Conservation (phyloP, 2,888 invertebrate species). For the Agrotis segetum region DNA sequence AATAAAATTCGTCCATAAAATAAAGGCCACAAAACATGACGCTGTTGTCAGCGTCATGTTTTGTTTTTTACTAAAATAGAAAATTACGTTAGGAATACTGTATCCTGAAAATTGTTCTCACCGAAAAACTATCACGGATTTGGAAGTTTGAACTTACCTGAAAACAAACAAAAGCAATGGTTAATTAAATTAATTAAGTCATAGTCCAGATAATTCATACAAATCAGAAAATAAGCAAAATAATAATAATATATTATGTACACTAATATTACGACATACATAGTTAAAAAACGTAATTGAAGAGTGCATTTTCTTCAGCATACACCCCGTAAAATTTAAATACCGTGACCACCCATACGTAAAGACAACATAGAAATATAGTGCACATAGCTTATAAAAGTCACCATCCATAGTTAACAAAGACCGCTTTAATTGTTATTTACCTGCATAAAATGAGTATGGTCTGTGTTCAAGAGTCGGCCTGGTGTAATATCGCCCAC, state of each 20-base stretch:
- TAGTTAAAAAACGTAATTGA: background rate
- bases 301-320: too few relatives aligned
- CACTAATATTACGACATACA: too few relatives aligned
- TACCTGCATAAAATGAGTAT: constrained; percentile 1
- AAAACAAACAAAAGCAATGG: constrained; percentile 27
- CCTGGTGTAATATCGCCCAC: constrained; percentile 79
- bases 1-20: background rate
- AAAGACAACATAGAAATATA: background rate
- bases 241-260: too few relatives aligned
- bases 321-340: background rate
- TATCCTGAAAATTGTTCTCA: constrained; percentile 1
- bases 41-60: too few relatives aligned
- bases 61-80: too few relatives aligned
- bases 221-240: too few relatives aligned
- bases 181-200: background rate
- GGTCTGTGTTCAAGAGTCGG: constrained; percentile 25
- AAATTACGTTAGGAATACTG: too few relatives aligned
- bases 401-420: background rate
- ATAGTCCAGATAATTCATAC: too few relatives aligned
- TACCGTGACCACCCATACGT: background rate
- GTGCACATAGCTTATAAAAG: background rate
- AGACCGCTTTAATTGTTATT: constrained; percentile 35
- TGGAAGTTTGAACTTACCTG: constrained; percentile 45
- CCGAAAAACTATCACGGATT: background rate
- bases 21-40: background rate